Evolutionary conservation across 2,888 invertebrate genomes (phyloP), one percentile per base, ranked within the genome.

Genomic region (Chrysolina haemoptera): DNA sequence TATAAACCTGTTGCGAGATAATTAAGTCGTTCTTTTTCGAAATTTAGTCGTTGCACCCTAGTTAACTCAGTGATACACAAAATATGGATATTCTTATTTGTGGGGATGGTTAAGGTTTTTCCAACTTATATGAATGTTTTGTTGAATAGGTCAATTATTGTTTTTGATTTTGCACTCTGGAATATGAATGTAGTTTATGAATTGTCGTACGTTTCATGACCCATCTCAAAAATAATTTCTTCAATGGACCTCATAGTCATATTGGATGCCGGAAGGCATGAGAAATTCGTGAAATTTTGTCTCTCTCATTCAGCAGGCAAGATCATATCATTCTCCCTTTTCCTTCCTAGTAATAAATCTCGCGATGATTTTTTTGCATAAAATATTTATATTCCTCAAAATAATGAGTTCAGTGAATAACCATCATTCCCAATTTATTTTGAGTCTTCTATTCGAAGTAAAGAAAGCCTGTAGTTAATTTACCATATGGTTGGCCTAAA

Each of bases 1-100:
- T 95, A 96, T 86, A 97, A 96, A 89, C 92, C 93, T 75, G 89
- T 89, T 74, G 73, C 82, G 74, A 85, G 84, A 84, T 85, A 84
- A 85, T 79, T 68, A 11, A 27, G 27, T 59, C 14, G 16, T 35
- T 20, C 46, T 27, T 16, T 35, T 68, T 53, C 35, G 35, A 27
- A 48, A 18, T 20, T 40, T 20, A 16, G 16, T 67, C 12, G 35
- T 74, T 68, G 59, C 74, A 70, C 69, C 53, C 40, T 27, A 59
- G 69, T 64, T 71, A 55, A 62, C 59, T 74, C 48, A 65, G 43
- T 43, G 43, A 43, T 14, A 43, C 43, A 43, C 11, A 43, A 43
- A 43, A 43, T 43, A 43, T 43, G 43, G 43, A 43, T 43, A 43
- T 43, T 43, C 53, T 20, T 53, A 53, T 53, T 12, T 2, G 18